phyloP scores from a whole-genome alignment of 2,797 vertebrate species.

The Pangasius krempfi region DNA sequence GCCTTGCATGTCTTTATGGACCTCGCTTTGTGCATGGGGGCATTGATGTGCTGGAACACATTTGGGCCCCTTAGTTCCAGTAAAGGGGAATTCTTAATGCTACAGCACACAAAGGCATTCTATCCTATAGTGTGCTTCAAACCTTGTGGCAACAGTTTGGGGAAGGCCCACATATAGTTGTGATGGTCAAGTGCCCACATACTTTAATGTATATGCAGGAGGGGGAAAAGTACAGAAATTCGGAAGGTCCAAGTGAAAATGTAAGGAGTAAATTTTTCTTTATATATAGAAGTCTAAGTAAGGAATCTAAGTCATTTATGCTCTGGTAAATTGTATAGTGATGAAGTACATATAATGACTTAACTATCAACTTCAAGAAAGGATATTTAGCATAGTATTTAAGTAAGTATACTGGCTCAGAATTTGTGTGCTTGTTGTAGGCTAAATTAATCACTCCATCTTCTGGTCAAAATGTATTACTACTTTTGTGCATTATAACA shows the following conservation, averaged over 20 bases:
- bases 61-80: neutral
- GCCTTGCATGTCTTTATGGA: neutral
- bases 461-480: constrained; percentile 34
- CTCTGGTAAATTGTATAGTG: neutral
- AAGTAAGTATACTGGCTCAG: neutral
- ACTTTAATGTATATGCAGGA: neutral
- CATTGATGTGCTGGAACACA: neutral
- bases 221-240: neutral
- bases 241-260: neutral
- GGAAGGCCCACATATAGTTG: neutral
- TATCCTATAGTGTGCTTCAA: neutral
- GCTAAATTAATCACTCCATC: constrained; percentile 39
- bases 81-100: neutral
- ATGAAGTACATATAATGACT: neutral
- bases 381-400: neutral
- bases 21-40: neutral
- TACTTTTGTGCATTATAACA: constrained; percentile 4
- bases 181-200: neutral
- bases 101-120: neutral
- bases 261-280: neutral
- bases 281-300: neutral
- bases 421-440: neutral
- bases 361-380: neutral
- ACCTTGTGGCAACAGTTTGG: neutral
- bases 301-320: neutral